Conservation (phyloP, 2,113 vertebrate genomes). For the Neodon shergylaensis region DNA sequence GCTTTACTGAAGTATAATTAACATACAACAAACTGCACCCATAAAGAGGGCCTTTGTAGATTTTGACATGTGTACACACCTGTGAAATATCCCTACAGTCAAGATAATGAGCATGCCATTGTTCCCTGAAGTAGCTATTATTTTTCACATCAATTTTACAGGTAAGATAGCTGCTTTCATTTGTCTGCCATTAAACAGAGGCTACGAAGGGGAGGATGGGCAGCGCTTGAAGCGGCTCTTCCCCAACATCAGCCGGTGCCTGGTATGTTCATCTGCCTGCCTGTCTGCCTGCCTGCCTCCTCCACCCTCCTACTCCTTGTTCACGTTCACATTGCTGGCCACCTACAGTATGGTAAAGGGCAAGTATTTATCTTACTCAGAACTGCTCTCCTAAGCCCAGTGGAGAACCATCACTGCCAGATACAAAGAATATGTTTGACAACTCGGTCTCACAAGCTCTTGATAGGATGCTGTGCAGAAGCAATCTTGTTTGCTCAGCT, state of each 20-base stretch:
- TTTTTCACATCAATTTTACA: conserved; percentile 1
- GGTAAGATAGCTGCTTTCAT: neutral
- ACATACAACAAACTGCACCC: neutral
- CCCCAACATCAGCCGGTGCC: accelerated
- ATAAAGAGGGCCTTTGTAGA: conserved; percentile 11
- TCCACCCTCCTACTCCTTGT: neutral
- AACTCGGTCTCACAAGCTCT: neutral
- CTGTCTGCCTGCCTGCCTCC: neutral
- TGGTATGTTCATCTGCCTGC: neutral
- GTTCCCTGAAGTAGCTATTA: neutral
- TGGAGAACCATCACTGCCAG: neutral
- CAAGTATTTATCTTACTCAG: neutral
- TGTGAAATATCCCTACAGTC: neutral
- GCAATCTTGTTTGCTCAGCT: neutral
- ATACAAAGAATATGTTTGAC: neutral
- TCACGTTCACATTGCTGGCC: neutral
- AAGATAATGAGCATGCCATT: neutral
- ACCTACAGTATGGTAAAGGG: neutral
- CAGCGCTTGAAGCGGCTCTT: neutral
- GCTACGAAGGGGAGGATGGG: neutral
- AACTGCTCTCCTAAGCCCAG: neutral
- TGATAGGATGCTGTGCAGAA: neutral
- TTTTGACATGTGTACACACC: neutral
- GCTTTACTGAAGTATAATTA: conserved; percentile 34
- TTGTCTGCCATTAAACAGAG: neutral